Evolutionary conservation across 1,140 invertebrate genomes (phyloP).

Genomic region (Zeugodacus cucurbitae): DNA sequence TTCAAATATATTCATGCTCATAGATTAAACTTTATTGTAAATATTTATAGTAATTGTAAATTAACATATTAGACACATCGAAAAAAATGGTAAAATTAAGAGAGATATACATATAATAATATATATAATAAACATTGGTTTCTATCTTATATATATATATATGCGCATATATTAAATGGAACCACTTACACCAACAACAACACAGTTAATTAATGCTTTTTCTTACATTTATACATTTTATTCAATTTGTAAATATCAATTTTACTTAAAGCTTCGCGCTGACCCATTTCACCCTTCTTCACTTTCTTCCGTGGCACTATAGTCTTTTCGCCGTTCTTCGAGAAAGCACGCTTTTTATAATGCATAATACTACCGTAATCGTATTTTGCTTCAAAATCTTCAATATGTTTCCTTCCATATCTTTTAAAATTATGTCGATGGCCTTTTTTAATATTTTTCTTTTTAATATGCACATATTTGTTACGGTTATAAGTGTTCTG

Average conservation of each 20-base stretch:
- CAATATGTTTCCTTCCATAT: slow-evolving; percentile 65
- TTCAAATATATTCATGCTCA: too few species aligned
- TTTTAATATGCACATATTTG: slow-evolving; percentile 69
- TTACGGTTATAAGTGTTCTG: too few species aligned
- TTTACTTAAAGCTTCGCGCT: slow-evolving; percentile 72
- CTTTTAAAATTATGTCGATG: slow-evolving; percentile 70
- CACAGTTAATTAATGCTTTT: background rate
- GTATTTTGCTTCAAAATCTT: too few species aligned
- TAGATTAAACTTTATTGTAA: too few species aligned
- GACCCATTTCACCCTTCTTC: slow-evolving; percentile 66
- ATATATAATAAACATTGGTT: too few species aligned
- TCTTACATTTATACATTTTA: slow-evolving; percentile 70
- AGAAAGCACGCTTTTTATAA: slow-evolving; percentile 78
- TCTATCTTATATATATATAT: too few species aligned
- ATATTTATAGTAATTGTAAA: too few species aligned
- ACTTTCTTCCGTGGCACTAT: slow-evolving; percentile 69
- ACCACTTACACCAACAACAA: too few species aligned
- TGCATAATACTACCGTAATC: slow-evolving; percentile 82
- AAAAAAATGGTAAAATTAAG: too few species aligned
- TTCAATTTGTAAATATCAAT: slow-evolving; percentile 74
- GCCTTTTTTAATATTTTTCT: slow-evolving; percentile 69
- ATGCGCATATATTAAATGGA: too few species aligned
- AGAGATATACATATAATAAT: too few species aligned
- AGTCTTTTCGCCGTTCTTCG: slow-evolving; percentile 75
- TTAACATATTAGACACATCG: too few species aligned